A percentile compares a stretch with the other conserved stretches of the same genome.
Conservation (phyloP, 2,888 invertebrate genomes). For the Podabrus alpinus region DNA sequence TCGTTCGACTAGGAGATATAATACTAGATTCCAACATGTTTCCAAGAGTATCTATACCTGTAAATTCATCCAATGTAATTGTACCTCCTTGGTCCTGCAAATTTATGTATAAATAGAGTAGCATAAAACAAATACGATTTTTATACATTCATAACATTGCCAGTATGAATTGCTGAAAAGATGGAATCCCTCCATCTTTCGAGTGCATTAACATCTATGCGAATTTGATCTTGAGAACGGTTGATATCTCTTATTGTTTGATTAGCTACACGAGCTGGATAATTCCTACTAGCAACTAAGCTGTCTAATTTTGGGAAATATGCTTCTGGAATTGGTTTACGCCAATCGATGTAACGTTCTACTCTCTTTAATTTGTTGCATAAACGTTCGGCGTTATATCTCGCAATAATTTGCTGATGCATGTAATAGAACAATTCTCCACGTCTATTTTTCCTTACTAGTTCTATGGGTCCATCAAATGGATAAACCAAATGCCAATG, state of each 20-base stretch:
- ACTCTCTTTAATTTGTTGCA: conserved; percentile 71
- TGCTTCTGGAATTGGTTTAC: conserved; percentile 72
- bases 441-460: conserved; percentile 76
- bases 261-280: conserved; percentile 71
- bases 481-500: conserved; percentile 91
- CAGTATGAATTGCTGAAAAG: conserved; percentile 70
- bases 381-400: conserved; percentile 77
- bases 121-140: too few relatives aligned
- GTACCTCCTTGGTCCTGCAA: conserved; percentile 62
- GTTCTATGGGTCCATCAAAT: conserved; percentile 64
- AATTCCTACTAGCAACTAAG: conserved; percentile 72
- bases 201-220: conserved; percentile 69
- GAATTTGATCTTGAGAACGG: conserved; percentile 70
- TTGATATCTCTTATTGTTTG: conserved; percentile 65
- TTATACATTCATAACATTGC: conserved; percentile 62
- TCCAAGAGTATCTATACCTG: conserved; percentile 78
- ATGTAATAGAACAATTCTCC: conserved; percentile 82
- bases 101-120: not conserved
- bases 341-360: conserved; percentile 66
- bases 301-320: conserved; percentile 87
- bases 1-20: conserved; percentile 68
- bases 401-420: conserved; percentile 70
- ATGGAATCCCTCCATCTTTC: conserved; percentile 79
- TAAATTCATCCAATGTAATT: conserved; percentile 64
- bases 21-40: conserved; percentile 77